These are phyloP conservation scores for Athalia rosae DNA, from an alignment of 2,888 invertebrate genomes.

Conservation along the genomic window DNA sequence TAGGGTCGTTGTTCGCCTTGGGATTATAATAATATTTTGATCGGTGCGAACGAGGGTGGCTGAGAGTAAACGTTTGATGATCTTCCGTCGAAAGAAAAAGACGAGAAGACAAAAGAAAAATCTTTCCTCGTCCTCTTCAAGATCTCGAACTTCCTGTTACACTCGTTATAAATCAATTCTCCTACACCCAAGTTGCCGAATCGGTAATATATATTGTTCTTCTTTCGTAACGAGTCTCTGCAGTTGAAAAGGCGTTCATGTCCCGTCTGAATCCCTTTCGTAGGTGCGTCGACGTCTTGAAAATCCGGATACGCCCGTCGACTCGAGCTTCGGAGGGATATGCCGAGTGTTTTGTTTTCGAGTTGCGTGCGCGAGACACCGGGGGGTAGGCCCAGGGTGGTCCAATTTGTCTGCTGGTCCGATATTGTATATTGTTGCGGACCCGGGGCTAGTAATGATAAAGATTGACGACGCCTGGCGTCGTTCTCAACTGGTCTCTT, in stretches of 20 bases:
- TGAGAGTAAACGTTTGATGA: conserved; percentile 32
- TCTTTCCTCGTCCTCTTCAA: too few species aligned
- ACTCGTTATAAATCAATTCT: too few species aligned
- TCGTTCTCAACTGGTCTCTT: conserved; percentile 38
- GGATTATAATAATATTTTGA: conserved; percentile 45
- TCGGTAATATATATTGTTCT: too few species aligned
- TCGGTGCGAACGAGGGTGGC: conserved; percentile 45
- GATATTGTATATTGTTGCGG: conserved; percentile 63
- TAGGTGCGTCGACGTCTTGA: too few species aligned
- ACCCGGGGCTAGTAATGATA: conserved; percentile 43
- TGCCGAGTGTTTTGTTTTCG: conserved; percentile 57
- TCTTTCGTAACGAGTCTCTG: too few species aligned
- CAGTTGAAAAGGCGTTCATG: too few species aligned
- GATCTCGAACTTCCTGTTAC: too few species aligned
- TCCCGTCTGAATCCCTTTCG: too few species aligned
- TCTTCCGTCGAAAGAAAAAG: conserved; percentile 14
- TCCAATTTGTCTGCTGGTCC: conserved; percentile 72
- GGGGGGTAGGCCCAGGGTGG: conserved; percentile 69
- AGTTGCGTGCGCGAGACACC: conserved; percentile 59
- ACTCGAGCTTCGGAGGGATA: too few species aligned
- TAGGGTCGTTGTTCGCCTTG: conserved; percentile 42
- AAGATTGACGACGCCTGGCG: conserved; percentile 42
- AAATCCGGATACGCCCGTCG: too few species aligned
- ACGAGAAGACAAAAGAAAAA: not conserved
- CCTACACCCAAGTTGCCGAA: too few species aligned